phyloP scores from a whole-genome alignment of 2,888 invertebrate genomes.

The Drosophila pegasa region DNA sequence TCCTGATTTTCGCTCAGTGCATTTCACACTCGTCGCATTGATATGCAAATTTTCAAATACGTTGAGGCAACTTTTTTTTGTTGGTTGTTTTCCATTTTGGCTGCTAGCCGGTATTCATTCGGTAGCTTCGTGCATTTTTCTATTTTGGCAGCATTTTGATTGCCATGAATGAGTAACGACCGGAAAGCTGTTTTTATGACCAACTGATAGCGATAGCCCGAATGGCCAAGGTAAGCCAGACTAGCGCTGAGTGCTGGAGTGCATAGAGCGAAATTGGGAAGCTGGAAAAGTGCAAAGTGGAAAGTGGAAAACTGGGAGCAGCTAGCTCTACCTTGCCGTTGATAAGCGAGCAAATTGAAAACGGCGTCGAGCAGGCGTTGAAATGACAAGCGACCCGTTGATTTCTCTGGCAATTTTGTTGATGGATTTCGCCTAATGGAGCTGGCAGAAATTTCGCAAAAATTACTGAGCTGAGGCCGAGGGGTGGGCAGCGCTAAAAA shows the following conservation, averaged over 20 bases:
- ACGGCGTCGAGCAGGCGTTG: constrained; percentile 70
- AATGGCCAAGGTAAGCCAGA: constrained; percentile 58
- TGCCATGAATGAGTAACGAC: constrained; percentile 83
- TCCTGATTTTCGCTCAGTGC: constrained; percentile 47
- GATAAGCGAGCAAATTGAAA: constrained; percentile 79
- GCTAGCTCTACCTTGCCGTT: constrained; percentile 38
- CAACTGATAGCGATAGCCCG: constrained; percentile 72
- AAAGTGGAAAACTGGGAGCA: constrained; percentile 8
- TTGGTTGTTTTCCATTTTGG: constrained; percentile 21
- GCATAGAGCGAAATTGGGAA: constrained; percentile 10
- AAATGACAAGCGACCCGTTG: constrained; percentile 74
- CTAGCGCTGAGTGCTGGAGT: constrained; percentile 11
- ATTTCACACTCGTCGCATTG: constrained; percentile 59
- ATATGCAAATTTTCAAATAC: constrained; percentile 79
- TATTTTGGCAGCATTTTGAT: constrained; percentile 80
- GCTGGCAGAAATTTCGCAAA: constrained; percentile 58
- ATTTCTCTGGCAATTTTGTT: constrained; percentile 80
- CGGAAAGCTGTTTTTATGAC: constrained; percentile 83
- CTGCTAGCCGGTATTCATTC: constrained; percentile 4
- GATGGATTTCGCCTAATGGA: constrained; percentile 83
- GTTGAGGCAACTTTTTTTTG: constrained; percentile 38
- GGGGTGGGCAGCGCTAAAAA: constrained; percentile 44
- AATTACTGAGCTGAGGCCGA: constrained; percentile 44
- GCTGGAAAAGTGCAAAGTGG: background rate
- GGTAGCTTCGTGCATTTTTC: constrained; percentile 57